Base-by-base conservation (phyloP, 2,888 invertebrate genomes). In the Metellina segmentata region DNA sequence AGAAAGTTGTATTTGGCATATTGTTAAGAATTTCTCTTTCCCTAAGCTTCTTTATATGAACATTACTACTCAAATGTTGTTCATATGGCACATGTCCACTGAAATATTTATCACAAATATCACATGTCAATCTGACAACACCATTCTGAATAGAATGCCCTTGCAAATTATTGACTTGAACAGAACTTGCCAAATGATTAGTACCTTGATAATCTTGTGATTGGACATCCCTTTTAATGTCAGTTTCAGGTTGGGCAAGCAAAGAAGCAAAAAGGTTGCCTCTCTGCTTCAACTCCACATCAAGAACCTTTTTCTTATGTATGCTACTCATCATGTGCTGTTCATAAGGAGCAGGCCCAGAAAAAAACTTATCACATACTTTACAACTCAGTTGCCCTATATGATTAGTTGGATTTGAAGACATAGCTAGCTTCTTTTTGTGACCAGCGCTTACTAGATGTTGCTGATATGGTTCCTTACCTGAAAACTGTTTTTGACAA, bases 391-490 rank as follows among this genome's bases (percentile, higher is more conserved):
- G 13, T 74, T 7, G 61, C 11, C 52, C 52, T 9, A 0, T 78
- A 5, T 4, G 52, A 2, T 20, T 53, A n/a, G 6, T 70, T n/a
- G 11, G 8, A 81, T 51, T 81, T 6, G 81, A 9, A 48, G 6
- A n/a, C 16, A 13, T 53, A 19, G 11, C 48, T 19, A 75, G 16
- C 70, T 86, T 86, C 48, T 86, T 71, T 7, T 16, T 11, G n/a
- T 86, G 86, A 70, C 48, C 86, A 69, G 51, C 70, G 49, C 86
- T 86, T 19, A n/a, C 69, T 11, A 86, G 70, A 78, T 86, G 86
- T 20, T 86, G 86, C 13, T 86, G 51, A 78, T 78, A 86, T 13
- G 86, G 69, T 19, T 86, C 86, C 0, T 77, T 69, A 9, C 86
- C 86, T 7, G 70, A 70, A 78, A 86, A 86, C 19, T 70, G 11